Percentiles rank a stretch among this genome's conserved stretches.
Conservation (phyloP, 2,888 invertebrate species). For the Platycnemis pennipes region DNA sequence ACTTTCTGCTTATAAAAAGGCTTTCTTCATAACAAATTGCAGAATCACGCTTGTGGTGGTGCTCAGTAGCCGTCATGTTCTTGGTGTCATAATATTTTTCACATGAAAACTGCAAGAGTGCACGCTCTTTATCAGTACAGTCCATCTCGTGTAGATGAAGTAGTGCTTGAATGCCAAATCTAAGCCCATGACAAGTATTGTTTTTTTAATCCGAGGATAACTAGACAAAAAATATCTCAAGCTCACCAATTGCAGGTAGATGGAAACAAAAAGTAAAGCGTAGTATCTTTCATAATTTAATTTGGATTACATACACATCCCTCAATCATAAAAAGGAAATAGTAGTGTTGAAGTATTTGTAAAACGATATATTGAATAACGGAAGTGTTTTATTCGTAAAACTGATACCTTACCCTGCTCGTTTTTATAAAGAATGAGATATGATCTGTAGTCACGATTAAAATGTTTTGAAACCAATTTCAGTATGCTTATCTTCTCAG, state of each 20-base stretch:
- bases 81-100: background rate
- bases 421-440: background rate
- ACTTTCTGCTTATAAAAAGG: background rate
- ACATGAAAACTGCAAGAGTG: background rate
- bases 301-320: background rate
- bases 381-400: background rate
- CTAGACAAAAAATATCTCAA: background rate
- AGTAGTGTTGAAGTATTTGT: background rate
- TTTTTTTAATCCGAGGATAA: background rate
- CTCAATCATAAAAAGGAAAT: background rate
- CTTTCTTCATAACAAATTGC: background rate
- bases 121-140: background rate
- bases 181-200: background rate
- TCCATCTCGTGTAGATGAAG: background rate
- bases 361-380: background rate
- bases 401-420: background rate
- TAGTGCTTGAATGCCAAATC: background rate
- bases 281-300: background rate
- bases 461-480: background rate
- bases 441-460: background rate
- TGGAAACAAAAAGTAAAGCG: background rate
- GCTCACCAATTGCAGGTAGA: background rate
- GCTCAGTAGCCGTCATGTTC: background rate
- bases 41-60: background rate
- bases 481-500: background rate